phyloP scores from a whole-genome alignment of 2,113 vertebrate genomes.

The Origma solitaria region DNA sequence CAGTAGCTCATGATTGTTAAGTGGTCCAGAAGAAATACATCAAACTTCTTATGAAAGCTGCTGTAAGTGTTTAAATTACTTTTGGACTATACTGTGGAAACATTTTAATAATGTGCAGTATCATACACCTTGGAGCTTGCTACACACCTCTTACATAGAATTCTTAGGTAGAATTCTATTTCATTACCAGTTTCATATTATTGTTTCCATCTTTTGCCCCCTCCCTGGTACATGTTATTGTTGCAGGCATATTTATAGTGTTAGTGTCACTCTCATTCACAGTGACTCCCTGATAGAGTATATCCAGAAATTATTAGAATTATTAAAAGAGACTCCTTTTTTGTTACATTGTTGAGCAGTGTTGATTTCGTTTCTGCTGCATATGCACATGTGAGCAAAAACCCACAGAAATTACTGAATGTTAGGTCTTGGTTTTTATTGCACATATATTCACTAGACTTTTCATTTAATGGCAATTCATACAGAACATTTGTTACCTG shows the following conservation, averaged over 20 bases:
- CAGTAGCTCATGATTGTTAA: not conserved
- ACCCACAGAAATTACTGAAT: not conserved
- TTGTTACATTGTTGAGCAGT: not conserved
- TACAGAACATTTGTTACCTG: not conserved
- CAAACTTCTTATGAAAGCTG: not conserved
- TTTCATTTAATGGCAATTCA: not conserved
- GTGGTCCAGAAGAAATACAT: constrained; percentile 12
- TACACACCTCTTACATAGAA: not conserved
- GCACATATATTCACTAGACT: not conserved
- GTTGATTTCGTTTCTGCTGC: not conserved
- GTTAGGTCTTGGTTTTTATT: not conserved
- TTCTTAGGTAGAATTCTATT: not conserved
- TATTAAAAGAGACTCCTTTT: not conserved
- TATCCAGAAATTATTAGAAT: not conserved
- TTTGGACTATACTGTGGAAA: not conserved
- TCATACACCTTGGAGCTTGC: not conserved
- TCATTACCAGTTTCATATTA: not conserved
- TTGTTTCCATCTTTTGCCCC: not conserved
- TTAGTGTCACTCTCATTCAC: not conserved
- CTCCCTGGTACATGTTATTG: not conserved
- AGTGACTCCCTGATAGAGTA: not conserved
- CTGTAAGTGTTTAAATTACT: not conserved
- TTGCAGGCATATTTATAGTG: not conserved
- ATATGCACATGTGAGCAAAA: not conserved
- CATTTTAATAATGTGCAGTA: not conserved